Evolutionary conservation across 2,113 vertebrate genomes (phyloP), one percentile per base, ranked within the genome.

Genomic region (Sapajus apella): DNA sequence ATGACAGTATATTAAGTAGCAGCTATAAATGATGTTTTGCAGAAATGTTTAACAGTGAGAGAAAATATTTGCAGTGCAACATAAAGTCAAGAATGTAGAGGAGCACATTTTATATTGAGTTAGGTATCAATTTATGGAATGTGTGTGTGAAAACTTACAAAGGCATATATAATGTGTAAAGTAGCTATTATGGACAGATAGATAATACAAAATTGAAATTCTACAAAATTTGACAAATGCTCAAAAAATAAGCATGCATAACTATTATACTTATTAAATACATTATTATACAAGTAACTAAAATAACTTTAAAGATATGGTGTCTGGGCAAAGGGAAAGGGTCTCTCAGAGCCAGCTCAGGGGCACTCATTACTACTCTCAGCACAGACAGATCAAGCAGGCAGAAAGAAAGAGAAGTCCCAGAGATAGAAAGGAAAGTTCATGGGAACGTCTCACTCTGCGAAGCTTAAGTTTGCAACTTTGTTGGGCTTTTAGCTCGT

Each of bases 31-130:
- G n/a, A 20, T 40, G 11, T 76, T 90, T 83, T 61, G 21, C 68
- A 80, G 66, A 90, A 95, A 64, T 40, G 86, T 5, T 83, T 79
- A 72, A 43, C 68, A 75, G 2, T 52, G 10, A 70, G n/a, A 95
- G 47, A 64, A 93, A 95, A 87, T 82, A 94, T 56, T 72, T 85
- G 30, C 10, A 93, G 17, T 35, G 17, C 70, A 64, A n/a, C 0
- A 37, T 40, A 32, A 86, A 64, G 10, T 72, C 55, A 82, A 89
- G 20, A 72, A 85, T 40, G 3, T 68, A 35, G 5, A 37, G 0
- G n/a, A 58, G 5, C 17, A 8, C 0, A 16, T 73, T 95, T 56
- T 40, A 81, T n/a, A 55, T 18, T 55, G 12, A 23, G 6, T 17
- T 23, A 61, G 43, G 23, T 88, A 56, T 4, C 14, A 72, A 47